phyloP scores from a whole-genome alignment of 1,140 invertebrate genomes.

The Melitaea cinxia region DNA sequence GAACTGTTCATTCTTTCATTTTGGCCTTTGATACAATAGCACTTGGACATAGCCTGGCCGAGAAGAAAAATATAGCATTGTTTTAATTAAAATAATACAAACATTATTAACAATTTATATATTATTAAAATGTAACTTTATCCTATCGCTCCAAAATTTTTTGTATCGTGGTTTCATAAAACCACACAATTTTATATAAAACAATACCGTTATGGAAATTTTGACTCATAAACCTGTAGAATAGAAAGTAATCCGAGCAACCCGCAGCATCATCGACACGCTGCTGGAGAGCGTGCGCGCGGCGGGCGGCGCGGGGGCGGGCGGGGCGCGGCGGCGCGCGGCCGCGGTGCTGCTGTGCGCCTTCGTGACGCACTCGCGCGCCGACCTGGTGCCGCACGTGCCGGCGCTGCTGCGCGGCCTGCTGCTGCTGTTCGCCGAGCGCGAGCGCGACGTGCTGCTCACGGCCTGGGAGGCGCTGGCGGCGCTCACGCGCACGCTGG shows the following conservation, averaged over 20 bases:
- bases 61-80: too few species aligned
- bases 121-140: too few species aligned
- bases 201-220: too few species aligned
- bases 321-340: slow-evolving; percentile 87
- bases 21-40: too few species aligned
- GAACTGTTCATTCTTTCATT: too few species aligned
- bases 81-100: too few species aligned
- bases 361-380: slow-evolving; percentile 94
- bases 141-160: too few species aligned
- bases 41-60: too few species aligned
- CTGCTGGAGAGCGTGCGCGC: slow-evolving; percentile 91
- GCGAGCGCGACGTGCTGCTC: slow-evolving; percentile 90
- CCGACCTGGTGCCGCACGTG: slow-evolving; percentile 93
- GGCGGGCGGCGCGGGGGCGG: slow-evolving; percentile 84
- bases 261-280: slow-evolving; percentile 91
- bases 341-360: slow-evolving; percentile 93
- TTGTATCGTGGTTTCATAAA: too few species aligned
- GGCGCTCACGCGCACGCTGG: slow-evolving; percentile 94
- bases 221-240: too few species aligned
- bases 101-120: too few species aligned
- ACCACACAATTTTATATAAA: too few species aligned
- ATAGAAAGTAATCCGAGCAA: neutral
- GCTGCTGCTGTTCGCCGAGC: slow-evolving; percentile 92
- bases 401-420: slow-evolving; percentile 94
- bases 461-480: slow-evolving; percentile 75